Base-by-base conservation (phyloP, 2,113 vertebrate genomes). In the Lampris megalopsis region DNA sequence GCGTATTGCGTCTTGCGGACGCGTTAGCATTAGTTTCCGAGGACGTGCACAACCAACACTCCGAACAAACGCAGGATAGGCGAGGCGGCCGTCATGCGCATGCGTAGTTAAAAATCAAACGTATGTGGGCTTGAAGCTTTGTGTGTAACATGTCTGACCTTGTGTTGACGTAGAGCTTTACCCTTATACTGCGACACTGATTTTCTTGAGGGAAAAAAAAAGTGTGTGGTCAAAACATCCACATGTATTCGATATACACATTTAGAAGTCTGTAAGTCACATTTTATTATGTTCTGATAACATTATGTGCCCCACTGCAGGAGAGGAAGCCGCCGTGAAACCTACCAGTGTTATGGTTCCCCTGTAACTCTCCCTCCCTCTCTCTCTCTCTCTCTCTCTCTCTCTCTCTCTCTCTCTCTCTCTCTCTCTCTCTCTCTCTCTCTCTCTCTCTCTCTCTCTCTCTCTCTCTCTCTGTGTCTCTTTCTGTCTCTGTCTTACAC, bases 101-200 rank as follows among this genome's bases (percentile, higher is more conserved):
- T 24, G 24, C 24, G 24, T 24, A 24, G 24, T 24, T 24, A 24
- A 24, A 24, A 24, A 24, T 24, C 24, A 24, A 24, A 24, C 24
- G 24, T 0, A 24, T 24, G 24, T 3, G 45, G 74, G 66, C 79
- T 62, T 54, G 56, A 61, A 87, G 81, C 83, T 83, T 68, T 71
- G 76, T 71, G 79, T 71, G 79, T 76, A 63, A 65, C 72, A 76
- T 48, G 65, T 71, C 45, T 76, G 82, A 83, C 49, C 58, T 69
- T 10, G 63, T 59, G 11, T 62, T 42, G 68, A 48, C 54, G 72
- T 37, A 56, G 40, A 76, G 65, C 24, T 47, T 45, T 45, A 45
- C 43, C 2, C 4, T 45, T 45, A 35, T 56, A 3, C 38, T 73
- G 62, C 11, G 9, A 11, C 58, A 0, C 41, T 41, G 4, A 68